Evolutionary conservation across 2,888 invertebrate species (phyloP).

Genomic region (Platycnemis pennipes): DNA sequence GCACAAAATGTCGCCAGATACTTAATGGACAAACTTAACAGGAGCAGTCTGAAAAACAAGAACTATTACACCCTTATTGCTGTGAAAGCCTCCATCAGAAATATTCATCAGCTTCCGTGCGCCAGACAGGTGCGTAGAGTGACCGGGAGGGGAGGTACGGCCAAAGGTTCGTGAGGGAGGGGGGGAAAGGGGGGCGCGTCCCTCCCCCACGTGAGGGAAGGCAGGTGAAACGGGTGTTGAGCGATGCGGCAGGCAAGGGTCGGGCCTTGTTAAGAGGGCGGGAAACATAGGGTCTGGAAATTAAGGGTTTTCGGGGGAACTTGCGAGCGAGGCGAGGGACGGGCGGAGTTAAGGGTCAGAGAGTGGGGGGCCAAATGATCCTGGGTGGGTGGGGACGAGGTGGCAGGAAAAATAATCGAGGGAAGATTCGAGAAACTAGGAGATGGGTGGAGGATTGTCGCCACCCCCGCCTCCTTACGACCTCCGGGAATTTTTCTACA

Average conservation of each 20-base stretch:
- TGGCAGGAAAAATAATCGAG: not conserved
- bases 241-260: not conserved
- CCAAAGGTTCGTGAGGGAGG: not conserved
- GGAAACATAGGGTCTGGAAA: not conserved
- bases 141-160: not conserved
- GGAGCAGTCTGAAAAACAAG: too few species aligned
- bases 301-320: not conserved
- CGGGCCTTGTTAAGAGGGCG: not conserved
- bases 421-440: not conserved
- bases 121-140: not conserved
- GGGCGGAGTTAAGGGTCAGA: not conserved
- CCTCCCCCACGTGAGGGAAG: not conserved
- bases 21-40: too few species aligned
- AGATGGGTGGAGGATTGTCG: too few species aligned
- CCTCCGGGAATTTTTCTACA: too few species aligned
- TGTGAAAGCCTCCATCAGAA: too few species aligned
- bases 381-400: not conserved
- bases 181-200: not conserved
- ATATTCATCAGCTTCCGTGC: too few species aligned
- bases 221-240: not conserved
- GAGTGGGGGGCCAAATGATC: not conserved
- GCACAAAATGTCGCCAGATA: too few species aligned
- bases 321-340: not conserved
- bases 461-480: too few species aligned
- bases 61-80: too few species aligned